Base-by-base conservation (phyloP, 2,888 invertebrate species). In the Shargacucullia verbasci region DNA sequence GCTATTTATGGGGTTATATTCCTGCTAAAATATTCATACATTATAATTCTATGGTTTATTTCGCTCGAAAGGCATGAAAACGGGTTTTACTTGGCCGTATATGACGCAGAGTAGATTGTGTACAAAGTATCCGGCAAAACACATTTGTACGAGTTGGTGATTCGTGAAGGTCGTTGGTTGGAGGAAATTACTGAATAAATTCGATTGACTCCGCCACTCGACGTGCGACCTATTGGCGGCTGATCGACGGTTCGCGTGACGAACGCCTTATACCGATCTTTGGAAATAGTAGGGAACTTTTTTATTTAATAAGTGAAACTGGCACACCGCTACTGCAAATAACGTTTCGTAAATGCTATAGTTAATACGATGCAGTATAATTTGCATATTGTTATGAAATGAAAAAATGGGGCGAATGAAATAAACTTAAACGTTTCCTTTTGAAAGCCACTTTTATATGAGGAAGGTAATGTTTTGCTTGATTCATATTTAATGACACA, bases 121-220 rank as follows among this genome's bases (percentile, higher is more conserved):
- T 74, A 70, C 62, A 78, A 81, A 80, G 78, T 82, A 77, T 78
- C 69, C 76, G 71, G 79, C 76, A 77, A 63, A 85, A 83, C 75
- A 83, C 80, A 86, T 84, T 85, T 83, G 74, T 81, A 81, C 78
- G 79, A 82, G 80, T 83, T 80, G 76, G 79, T 83, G 80, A 84
- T 86, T 87, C 80, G 80, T 78, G 73, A 81, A 83, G 78, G 83
- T 81, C 80, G 83, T 85, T 82, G 63, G 70, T 50, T 54, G 75
- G 70, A 86, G 90, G 90, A 89, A 89, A 90, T 91, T 89, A 88
- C 87, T 89, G 86, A 87, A 90, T 89, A 90, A 89, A 90, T 90
- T 90, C 88, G 87, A 90, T 91, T 90, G 88, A 87, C 85, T 87
- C 81, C 80, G 77, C 77, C 81, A 80, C 81, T 76, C 73, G 72